Percentiles rank a stretch among this genome's conserved stretches.
These are phyloP conservation scores for Augiades crinisus DNA, from an alignment of 2,888 invertebrate genomes.

Conservation along the genomic window DNA sequence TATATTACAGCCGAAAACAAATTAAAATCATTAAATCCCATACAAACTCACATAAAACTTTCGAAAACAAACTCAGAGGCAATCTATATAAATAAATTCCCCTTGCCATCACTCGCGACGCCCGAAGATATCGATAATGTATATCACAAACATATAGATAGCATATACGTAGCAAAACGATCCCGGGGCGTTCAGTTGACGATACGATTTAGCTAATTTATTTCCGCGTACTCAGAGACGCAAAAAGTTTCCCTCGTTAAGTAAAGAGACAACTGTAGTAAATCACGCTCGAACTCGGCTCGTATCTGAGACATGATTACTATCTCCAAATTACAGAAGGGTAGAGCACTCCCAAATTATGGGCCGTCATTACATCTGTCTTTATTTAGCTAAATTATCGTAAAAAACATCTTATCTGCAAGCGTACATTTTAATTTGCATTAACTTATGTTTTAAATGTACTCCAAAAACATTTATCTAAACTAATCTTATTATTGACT, in stretches of 20 bases:
- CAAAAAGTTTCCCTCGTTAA: constrained; percentile 73
- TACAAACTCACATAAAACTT: too few species aligned
- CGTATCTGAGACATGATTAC: constrained; percentile 61
- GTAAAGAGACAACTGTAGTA: constrained; percentile 63
- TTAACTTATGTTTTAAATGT: too few species aligned
- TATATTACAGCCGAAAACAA: too few species aligned
- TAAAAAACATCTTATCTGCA: background rate
- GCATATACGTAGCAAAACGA: background rate
- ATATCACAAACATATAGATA: background rate
- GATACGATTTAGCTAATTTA: constrained; percentile 63
- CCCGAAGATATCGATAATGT: too few species aligned
- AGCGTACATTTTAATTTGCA: background rate
- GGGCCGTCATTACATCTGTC: constrained; percentile 37
- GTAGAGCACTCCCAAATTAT: constrained; percentile 46
- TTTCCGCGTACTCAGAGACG: constrained; percentile 51
- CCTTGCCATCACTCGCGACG: too few species aligned
- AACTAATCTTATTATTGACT: too few species aligned
- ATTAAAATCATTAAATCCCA: too few species aligned
- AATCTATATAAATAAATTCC: too few species aligned
- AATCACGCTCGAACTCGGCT: constrained; percentile 57
- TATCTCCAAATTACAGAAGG: constrained; percentile 63
- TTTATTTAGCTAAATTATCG: constrained; percentile 33
- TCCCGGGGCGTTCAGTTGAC: constrained; percentile 36
- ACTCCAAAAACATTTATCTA: too few species aligned
- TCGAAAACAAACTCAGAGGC: too few species aligned